Base-by-base conservation (phyloP, 2,797 vertebrate species). In the Gobionotothen gibberifrons region DNA sequence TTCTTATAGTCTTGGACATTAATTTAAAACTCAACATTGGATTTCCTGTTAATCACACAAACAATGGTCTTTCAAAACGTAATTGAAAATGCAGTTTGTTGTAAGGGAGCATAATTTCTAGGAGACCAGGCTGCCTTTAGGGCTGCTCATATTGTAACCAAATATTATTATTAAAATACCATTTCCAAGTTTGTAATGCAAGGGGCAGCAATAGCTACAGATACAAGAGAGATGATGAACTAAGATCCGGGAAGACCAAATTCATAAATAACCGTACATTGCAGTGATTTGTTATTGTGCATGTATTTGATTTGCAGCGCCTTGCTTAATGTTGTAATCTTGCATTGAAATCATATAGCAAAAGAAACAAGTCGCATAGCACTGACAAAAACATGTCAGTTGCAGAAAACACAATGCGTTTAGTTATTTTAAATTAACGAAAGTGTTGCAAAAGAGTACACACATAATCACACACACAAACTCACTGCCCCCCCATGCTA, bases 321-420 rank as follows among this genome's bases (percentile, higher is more conserved):
- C 32, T 36, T 36, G 32, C 32, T 32, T 8, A 36, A 36, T 9
- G 32, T 36, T 36, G 6, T 36, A 8, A 36, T 36, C 32, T 36
- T 36, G 2, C 7, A 36, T 36, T 36, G 7, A 9, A 8, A 36
- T 36, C 32, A 9, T 36, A 36, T 36, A 36, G 36, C 32, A 36
- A 36, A 36, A 36, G 32, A 36, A 36, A 36, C 32, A 36, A 8
- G 29, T 5, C 16, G 9, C 19, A 16, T 44, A 58, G n/a, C 22
- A 67, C 32, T 36, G 32, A 72, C 43, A 49, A 26, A 53, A 69
- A 77, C 71, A 74, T 32, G 36, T 22, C 44, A 49, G 40, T 46
- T 15, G 54, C 56, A 72, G 19, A 54, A 81, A 69, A 57, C 26
- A 69, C 63, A 54, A 79, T 72, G 61, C 68, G 65, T 32, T 7